Base-by-base conservation (phyloP, 2,888 invertebrate species). In the Peribatodes rhomboidaria region DNA sequence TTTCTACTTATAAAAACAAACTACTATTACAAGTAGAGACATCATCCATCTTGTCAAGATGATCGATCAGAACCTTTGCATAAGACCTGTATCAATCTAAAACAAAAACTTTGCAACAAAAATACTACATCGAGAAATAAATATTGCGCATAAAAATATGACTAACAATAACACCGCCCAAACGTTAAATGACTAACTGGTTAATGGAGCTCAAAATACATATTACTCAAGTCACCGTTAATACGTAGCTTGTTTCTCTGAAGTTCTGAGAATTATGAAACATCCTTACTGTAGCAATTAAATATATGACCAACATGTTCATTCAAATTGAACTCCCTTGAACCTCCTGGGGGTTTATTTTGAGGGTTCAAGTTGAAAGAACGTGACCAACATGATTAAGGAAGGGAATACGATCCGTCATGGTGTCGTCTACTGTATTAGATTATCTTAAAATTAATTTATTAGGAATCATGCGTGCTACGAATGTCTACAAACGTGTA, bases 201-300 rank as follows among this genome's bases (percentile, higher is more conserved):
- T 68, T 68, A 72, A 75, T 75, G 66, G 73, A 69, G 78, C 78
- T 77, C 62, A 78, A 83, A 86, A 84, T 86, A 83, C 69, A 71
- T 55, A 56, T 65, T 59, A 67, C 65, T 71, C 55, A 61, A 70
- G 63, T 44, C 69, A 65, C 65, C 54, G 67, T 71, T 69, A 67
- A 59, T 14, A 33, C 50, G 62, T 65, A 10, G 7, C 10, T 6
- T 49, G 31, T 8, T 31, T 47, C 52, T 60, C n/a, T 14, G 61
- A 56, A 65, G 59, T 39, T 49, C 33, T 49, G 4, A 11, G 16
- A 27, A 22, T 27, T 49, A 66, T 65, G 55, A 49, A 58, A 31
- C 14, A 53, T 53, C 13, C 1, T 39, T 3, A 39, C 22, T 52
- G 14, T 14, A 10, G n/a, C 0, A 4, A 13, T n/a, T n/a, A 37